phyloP scores from a whole-genome alignment of 2,113 vertebrate species.

The Chaenocephalus aceratus region DNA sequence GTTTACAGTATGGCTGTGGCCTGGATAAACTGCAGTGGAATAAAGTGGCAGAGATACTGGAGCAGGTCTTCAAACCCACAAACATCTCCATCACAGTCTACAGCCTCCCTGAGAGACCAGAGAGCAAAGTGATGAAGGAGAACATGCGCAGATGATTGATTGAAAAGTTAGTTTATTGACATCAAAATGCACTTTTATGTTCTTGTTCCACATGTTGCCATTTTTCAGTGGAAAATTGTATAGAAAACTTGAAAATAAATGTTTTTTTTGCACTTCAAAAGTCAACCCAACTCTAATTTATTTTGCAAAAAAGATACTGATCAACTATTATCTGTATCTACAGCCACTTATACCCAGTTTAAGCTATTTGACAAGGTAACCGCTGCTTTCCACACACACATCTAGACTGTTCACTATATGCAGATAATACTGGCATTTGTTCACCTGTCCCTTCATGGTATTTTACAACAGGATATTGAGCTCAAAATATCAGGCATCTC shows the following conservation, averaged over 20 bases:
- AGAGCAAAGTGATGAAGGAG: slow-evolving; percentile 62
- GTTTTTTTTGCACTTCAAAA: not conserved
- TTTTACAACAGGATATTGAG: not conserved
- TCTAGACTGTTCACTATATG: not conserved
- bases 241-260: slow-evolving; percentile 40
- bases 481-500: slow-evolving; percentile 21
- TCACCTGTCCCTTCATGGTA: slow-evolving; percentile 1
- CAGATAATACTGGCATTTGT: not conserved
- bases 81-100: slow-evolving; percentile 92
- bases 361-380: not conserved
- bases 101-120: slow-evolving; percentile 73
- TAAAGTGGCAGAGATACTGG: slow-evolving; percentile 88
- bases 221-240: not conserved
- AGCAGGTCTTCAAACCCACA: slow-evolving; percentile 88
- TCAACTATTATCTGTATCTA: not conserved
- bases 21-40: slow-evolving; percentile 90
- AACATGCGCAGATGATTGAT: slow-evolving; percentile 41
- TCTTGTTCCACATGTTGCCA: not conserved
- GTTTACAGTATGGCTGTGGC: slow-evolving; percentile 93
- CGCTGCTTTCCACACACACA: not conserved
- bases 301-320: not conserved
- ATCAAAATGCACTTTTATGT: slow-evolving; percentile 16
- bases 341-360: not conserved
- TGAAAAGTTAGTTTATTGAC: slow-evolving; percentile 9
- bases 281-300: not conserved